phyloP scores from a whole-genome alignment of 2,888 invertebrate species.

The Hemithea aestivaria region DNA sequence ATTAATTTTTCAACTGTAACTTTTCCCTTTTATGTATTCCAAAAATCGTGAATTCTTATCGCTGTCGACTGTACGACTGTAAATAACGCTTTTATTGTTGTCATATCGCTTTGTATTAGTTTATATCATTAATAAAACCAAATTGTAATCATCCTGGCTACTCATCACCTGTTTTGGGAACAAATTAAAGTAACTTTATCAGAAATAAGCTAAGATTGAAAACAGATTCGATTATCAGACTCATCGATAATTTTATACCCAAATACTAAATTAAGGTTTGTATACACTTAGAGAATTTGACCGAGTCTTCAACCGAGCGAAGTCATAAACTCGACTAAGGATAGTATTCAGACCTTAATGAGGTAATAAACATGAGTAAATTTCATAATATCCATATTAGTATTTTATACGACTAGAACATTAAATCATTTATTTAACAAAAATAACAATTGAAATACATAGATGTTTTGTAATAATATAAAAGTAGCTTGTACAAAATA shows the following conservation, averaged over 20 bases:
- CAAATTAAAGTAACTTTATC: constrained; percentile 48
- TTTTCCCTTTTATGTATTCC: constrained; percentile 7
- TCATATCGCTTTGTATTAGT: constrained; percentile 36
- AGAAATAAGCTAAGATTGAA: constrained; percentile 20
- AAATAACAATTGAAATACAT: constrained; percentile 14
- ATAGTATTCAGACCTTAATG: too few species aligned
- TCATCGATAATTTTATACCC: too few species aligned
- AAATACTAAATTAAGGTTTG: too few species aligned
- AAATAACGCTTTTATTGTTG: constrained; percentile 36
- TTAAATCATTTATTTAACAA: constrained; percentile 3
- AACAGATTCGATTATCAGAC: neutral
- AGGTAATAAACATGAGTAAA: too few species aligned
- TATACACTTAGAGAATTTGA: too few species aligned
- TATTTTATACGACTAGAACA: neutral
- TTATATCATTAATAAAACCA: constrained; percentile 35
- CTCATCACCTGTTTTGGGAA: constrained; percentile 66
- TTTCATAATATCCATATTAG: too few species aligned
- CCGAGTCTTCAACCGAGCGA: too few species aligned
- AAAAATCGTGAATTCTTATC: constrained; percentile 6
- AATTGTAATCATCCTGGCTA: constrained; percentile 40
- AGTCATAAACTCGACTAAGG: too few species aligned
- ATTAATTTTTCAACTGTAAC: neutral
- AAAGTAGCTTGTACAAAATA: constrained; percentile 24
- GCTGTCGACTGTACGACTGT: constrained; percentile 25
- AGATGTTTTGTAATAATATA: constrained; percentile 24